phyloP scores from a whole-genome alignment of 2,797 vertebrate species.

The Pseudochirops cupreus region DNA sequence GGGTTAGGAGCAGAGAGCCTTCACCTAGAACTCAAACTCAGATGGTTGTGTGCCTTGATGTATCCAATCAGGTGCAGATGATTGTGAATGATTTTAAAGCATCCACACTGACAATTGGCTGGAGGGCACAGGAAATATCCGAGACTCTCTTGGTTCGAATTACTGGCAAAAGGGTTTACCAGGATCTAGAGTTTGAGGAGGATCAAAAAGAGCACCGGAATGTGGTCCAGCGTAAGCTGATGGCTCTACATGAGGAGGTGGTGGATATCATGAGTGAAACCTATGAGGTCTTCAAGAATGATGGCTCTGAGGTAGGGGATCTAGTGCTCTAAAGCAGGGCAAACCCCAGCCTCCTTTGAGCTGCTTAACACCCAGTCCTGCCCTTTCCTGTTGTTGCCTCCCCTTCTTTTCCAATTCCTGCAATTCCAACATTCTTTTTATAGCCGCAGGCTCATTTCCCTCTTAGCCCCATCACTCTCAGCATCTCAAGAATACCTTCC shows the following conservation, averaged over 20 bases:
- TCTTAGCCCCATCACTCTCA: neutral
- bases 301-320: conserved; percentile 88
- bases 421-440: neutral
- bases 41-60: neutral
- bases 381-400: neutral
- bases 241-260: conserved; percentile 85
- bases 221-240: conserved; percentile 83
- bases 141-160: conserved; percentile 88
- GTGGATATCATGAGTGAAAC: conserved; percentile 86
- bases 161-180: conserved; percentile 88
- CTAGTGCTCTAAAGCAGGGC: neutral
- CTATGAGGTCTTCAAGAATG: conserved; percentile 88
- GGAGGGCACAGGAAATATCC: conserved; percentile 88
- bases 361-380: neutral
- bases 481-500: conserved; percentile 10
- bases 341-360: neutral
- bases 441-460: neutral
- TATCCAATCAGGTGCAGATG: conserved; percentile 86
- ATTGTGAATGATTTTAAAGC: conserved; percentile 90
- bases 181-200: conserved; percentile 90
- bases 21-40: conserved; percentile 2
- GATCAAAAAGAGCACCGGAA: conserved; percentile 87
- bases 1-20: conserved; percentile 5
- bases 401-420: neutral
- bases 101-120: conserved; percentile 86